These are phyloP conservation scores for Morpho deidamia DNA, from an alignment of 2,888 invertebrate genomes.

Conservation along the genomic window DNA sequence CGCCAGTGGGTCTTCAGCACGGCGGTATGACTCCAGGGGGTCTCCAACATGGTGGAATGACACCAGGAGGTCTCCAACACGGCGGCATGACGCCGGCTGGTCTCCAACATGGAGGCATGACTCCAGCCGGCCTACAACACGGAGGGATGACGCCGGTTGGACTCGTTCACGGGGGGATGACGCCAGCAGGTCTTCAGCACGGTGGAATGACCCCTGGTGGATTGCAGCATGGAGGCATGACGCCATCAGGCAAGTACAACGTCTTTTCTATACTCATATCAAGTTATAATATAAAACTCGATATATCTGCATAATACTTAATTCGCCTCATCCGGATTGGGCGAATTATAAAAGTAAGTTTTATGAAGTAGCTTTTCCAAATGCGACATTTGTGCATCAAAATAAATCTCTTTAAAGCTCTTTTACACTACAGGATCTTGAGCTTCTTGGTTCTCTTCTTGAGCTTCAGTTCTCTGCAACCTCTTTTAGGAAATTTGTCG, in stretches of 20 bases:
- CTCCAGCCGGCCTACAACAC: conserved; percentile 1
- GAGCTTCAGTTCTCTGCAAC: no score
- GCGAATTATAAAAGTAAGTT: no score
- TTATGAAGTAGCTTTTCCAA: no score
- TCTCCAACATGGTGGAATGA: conserved; percentile 65
- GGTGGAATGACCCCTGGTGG: conserved; percentile 32
- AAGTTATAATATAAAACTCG: no score
- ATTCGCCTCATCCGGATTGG: no score
- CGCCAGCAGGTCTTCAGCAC: conserved; percentile 37
- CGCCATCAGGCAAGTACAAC: conserved; percentile 37
- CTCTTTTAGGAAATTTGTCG: no score
- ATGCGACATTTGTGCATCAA: no score
- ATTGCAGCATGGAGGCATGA: conserved; percentile 30
- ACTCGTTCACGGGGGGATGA: conserved; percentile 60
- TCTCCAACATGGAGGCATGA: conserved; percentile 38
- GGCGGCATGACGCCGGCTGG: conserved; percentile 55
- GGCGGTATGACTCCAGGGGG: conserved; percentile 40
- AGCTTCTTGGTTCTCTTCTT: no score
- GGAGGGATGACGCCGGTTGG: conserved; percentile 45
- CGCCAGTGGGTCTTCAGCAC: conserved; percentile 58
- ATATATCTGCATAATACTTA: no score
- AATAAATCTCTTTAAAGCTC: no score
- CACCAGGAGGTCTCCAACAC: conserved; percentile 54
- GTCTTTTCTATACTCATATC: no score
- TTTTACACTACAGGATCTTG: no score